Percentiles rank a stretch among this genome's conserved stretches.
Conservation (phyloP, 2,888 invertebrate species). For the Busseola fusca region DNA sequence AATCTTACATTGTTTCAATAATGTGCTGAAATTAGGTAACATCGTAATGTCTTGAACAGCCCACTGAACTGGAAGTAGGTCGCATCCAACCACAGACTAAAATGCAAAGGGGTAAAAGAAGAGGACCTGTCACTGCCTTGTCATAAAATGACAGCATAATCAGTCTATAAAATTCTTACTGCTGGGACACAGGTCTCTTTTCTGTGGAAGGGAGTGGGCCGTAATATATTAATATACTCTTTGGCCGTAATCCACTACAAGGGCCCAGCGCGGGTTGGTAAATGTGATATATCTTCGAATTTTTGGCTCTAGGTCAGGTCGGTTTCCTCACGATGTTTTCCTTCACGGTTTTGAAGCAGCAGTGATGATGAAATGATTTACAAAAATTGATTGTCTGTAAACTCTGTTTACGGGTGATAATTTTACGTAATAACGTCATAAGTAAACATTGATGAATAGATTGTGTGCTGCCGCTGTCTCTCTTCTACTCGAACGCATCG, state of each 20-base stretch:
- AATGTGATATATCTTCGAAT: background rate
- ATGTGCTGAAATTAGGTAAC: slow-evolving; percentile 38
- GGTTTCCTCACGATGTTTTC: background rate
- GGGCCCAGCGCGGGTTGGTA: background rate
- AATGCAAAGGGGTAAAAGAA: too few relatives aligned
- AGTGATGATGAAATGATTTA: too few relatives aligned
- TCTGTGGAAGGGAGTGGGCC: too few relatives aligned
- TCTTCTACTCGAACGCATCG: too few relatives aligned
- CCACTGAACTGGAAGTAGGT: slow-evolving; percentile 41
- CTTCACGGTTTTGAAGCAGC: background rate
- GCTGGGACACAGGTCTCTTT: background rate
- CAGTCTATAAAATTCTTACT: background rate
- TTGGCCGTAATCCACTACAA: background rate
- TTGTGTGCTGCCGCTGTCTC: too few relatives aligned
- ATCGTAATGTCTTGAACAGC: slow-evolving; percentile 34
- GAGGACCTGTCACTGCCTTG: too few relatives aligned
- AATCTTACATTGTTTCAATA: slow-evolving; percentile 20
- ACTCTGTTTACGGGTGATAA: too few relatives aligned
- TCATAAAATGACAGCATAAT: background rate
- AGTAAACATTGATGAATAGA: too few relatives aligned
- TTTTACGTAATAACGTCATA: too few relatives aligned
- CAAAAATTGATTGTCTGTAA: too few relatives aligned
- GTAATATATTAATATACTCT: too few relatives aligned
- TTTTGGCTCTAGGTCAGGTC: background rate
- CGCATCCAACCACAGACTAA: slow-evolving; percentile 21